Evolutionary conservation across 2,888 invertebrate species (phyloP).

Genomic region (Petrolisthes manimaculis): DNA sequence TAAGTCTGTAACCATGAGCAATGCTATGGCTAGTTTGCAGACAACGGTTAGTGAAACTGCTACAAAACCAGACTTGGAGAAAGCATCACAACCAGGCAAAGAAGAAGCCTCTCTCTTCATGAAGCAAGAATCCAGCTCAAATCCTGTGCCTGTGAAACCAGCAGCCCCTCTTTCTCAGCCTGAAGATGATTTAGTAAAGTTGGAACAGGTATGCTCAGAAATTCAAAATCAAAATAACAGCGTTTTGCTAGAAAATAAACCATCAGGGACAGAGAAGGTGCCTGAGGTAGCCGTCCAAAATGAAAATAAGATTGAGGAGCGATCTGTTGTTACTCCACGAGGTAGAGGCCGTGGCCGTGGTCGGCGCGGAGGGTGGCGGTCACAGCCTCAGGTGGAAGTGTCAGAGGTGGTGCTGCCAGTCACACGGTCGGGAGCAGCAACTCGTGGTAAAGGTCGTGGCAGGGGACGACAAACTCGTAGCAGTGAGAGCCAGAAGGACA

Average conservation of each 20-base stretch:
- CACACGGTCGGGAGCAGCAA: constrained; percentile 43
- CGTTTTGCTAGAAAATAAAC: constrained; percentile 8
- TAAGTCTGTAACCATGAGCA: constrained; percentile 35
- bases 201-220: constrained; percentile 56
- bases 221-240: constrained; percentile 53
- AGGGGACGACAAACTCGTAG: constrained; percentile 54
- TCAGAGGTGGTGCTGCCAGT: constrained; percentile 19
- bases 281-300: constrained; percentile 31
- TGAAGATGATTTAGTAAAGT: constrained; percentile 50
- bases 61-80: constrained; percentile 43
- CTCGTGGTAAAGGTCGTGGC: constrained; percentile 53
- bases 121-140: constrained; percentile 20
- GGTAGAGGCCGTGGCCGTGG: constrained; percentile 61
- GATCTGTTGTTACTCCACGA: constrained; percentile 25
- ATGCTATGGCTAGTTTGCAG: constrained; percentile 50
- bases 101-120: constrained; percentile 45
- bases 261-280: constrained; percentile 16
- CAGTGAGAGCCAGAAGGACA: constrained; percentile 47
- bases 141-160: constrained; percentile 4
- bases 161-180: constrained; percentile 24
- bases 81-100: constrained; percentile 43
- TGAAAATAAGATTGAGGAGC: constrained; percentile 46
- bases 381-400: constrained; percentile 17
- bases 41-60: constrained; percentile 56
- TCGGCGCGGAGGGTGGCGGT: constrained; percentile 38